Conservation (phyloP, 2,888 invertebrate genomes). For the Cephus pygmeus region DNA sequence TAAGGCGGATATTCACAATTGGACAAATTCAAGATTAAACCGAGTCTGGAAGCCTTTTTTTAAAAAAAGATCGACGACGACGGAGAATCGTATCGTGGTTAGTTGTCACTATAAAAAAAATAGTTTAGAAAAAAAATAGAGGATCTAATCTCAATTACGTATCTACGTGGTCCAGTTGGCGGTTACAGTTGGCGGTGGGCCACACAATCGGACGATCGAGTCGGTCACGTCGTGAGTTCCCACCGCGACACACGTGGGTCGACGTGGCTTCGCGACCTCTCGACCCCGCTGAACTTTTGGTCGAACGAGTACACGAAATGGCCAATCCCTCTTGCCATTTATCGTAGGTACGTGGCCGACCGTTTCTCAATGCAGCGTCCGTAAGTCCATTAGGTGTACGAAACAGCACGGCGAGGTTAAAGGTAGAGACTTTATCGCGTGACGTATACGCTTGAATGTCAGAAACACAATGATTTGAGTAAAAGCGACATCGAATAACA, state of each 20-base stretch:
- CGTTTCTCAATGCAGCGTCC: background rate
- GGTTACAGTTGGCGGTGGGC: background rate
- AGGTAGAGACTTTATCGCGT: background rate
- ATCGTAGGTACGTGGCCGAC: background rate
- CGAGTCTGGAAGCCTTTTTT: background rate
- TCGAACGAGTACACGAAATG: background rate
- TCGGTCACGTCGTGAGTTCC: slow-evolving; percentile 45
- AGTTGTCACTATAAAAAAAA: background rate
- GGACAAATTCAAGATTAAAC: background rate
- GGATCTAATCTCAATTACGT: slow-evolving; percentile 11
- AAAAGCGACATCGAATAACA: background rate
- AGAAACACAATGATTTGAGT: background rate
- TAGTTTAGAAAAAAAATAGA: background rate
- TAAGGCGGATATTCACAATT: background rate
- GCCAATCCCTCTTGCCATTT: background rate
- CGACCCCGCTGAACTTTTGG: background rate
- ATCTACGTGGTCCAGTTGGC: slow-evolving; percentile 18
- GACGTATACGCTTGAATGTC: background rate
- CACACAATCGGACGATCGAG: slow-evolving; percentile 28
- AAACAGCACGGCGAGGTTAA: background rate
- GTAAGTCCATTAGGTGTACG: background rate
- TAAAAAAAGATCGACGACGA: background rate
- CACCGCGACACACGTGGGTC: slow-evolving; percentile 38
- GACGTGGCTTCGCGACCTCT: slow-evolving; percentile 15
- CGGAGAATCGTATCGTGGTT: background rate